Evolutionary conservation across 2,888 invertebrate species (phyloP), one percentile per base, ranked within the genome.

Genomic region (Patella ulyssiponensis): DNA sequence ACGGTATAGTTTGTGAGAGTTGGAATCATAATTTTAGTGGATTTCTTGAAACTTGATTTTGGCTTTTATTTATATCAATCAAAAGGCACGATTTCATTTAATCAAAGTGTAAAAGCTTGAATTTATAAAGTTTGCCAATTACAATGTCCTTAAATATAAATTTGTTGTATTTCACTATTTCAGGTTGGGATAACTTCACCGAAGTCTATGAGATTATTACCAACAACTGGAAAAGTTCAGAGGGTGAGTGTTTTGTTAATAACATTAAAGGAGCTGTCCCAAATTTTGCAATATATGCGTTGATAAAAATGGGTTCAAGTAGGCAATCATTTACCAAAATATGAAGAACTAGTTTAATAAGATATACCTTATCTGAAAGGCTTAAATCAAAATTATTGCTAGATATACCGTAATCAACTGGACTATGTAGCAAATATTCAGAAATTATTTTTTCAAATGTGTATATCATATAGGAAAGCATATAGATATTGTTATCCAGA

Each of bases 141-240:
- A 14, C 58, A 64, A 3, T 27, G 64, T 33, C 33, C 4, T 9
- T 5, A 1, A 20, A 1, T 20, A 44, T 74, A 14, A 75, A 12
- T 51, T 72, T 51, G 12, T 53, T 15, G 11, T 44, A n/a, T 69
- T 33, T 52, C 71, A 20, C 44, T 23, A 69, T 85, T 83, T 52
- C 77, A 91, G 90, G 88, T 88, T 71, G 90, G 90, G 23, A 88
- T 89, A 23, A 91, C 91, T 70, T 95, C 95, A 78, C 94, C 94
- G 23, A 95, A 95, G 88, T 95, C 96, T 72, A 93, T 97, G 89
- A 95, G 95, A 92, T 93, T 97, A 74, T 92, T 97, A 78, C 96
- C 96, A n/a, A 90, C 93, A 17, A 87, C 93, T 69, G 94, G 94
- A 77, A 93, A 94, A 51, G 94, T 94, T 80, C 95, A 95, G 92